Percentiles rank a stretch among this genome's conserved stretches.
phyloP scores from a whole-genome alignment of 2,113 vertebrate genomes.

The Trochalopteron elliotii region DNA sequence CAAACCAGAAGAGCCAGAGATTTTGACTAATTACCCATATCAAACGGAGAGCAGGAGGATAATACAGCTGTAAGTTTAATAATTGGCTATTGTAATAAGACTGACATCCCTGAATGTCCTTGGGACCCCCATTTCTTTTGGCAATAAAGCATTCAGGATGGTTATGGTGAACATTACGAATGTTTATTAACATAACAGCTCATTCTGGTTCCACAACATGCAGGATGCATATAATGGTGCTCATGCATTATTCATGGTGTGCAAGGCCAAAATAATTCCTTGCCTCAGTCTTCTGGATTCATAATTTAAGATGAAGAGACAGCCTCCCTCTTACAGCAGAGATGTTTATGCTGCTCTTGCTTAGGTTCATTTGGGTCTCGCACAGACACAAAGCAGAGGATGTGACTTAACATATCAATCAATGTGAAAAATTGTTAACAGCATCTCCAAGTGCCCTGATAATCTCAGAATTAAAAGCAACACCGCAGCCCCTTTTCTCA shows the following conservation, averaged over 20 bases:
- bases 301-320: slow-evolving; percentile 23
- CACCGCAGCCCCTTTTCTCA: not conserved
- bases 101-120: not conserved
- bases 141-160: not conserved
- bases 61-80: not conserved
- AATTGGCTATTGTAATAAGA: not conserved
- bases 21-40: not conserved
- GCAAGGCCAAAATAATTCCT: slow-evolving; percentile 13
- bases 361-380: not conserved
- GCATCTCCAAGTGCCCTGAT: not conserved
- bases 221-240: not conserved
- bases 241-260: slow-evolving; percentile 51
- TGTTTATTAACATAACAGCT: slow-evolving; percentile 19
- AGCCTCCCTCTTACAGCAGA: not conserved
- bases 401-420: not conserved
- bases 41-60: not conserved
- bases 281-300: not conserved
- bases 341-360: not conserved
- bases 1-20: not conserved
- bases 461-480: not conserved
- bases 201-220: not conserved
- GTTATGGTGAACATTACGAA: not conserved
- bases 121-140: slow-evolving; percentile 3
- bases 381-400: not conserved
- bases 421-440: not conserved